Percentiles rank a stretch among this genome's conserved stretches.
These are phyloP conservation scores for Andrena bucephala DNA, from an alignment of 2,888 invertebrate species.

Conservation along the genomic window DNA sequence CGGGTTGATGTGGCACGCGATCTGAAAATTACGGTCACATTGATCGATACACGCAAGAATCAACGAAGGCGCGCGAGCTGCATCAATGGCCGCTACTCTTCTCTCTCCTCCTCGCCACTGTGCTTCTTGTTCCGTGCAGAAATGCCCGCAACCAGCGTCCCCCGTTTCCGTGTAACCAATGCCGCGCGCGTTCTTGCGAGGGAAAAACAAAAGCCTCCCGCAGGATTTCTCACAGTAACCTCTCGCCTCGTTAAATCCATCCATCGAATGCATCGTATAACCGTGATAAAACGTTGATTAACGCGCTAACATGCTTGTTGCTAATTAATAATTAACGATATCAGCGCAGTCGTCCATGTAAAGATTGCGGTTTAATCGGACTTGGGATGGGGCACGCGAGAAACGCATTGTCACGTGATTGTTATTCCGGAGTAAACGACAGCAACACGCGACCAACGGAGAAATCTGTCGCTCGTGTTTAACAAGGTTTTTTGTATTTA, in stretches of 20 bases:
- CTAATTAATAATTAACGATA: constrained; percentile 62
- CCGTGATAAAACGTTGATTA: constrained; percentile 44
- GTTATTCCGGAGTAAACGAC: constrained; percentile 50
- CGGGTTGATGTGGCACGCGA: constrained; percentile 71
- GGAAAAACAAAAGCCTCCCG: neutral
- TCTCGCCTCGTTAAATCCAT: constrained; percentile 21
- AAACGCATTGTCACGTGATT: constrained; percentile 71
- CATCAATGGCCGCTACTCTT: constrained; percentile 62
- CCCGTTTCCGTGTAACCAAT: neutral
- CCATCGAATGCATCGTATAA: constrained; percentile 10
- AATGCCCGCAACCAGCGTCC: neutral
- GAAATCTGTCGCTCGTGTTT: constrained; percentile 58
- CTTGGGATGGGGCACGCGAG: constrained; percentile 65
- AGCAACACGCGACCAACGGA: constrained; percentile 58
- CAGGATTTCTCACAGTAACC: neutral
- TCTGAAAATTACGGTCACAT: constrained; percentile 72
- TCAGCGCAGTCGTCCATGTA: constrained; percentile 45
- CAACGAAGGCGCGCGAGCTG: constrained; percentile 63
- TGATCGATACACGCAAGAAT: constrained; percentile 70
- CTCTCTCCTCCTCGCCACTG: neutral
- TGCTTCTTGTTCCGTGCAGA: neutral
- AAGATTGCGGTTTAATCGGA: constrained; percentile 62
- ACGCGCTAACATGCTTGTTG: constrained; percentile 34
- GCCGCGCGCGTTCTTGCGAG: neutral
- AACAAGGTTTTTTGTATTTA: constrained; percentile 34